Conservation (phyloP, 2,888 invertebrate species). For the Agrilus cyanescens region DNA sequence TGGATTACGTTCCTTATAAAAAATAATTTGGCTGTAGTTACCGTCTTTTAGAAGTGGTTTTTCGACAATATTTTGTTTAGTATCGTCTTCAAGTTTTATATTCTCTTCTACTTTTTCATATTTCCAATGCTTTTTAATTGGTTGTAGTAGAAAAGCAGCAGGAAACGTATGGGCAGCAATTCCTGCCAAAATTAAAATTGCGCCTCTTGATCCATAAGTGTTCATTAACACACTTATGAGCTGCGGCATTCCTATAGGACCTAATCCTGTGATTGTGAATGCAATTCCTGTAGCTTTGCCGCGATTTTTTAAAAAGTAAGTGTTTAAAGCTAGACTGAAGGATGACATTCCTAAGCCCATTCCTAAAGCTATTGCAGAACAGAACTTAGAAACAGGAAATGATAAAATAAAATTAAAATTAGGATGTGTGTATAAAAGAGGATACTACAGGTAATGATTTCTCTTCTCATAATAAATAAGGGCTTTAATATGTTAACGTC, state of each 20-base stretch:
- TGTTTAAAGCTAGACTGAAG: constrained; percentile 51
- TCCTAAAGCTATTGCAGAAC: constrained; percentile 41
- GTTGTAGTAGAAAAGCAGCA: constrained; percentile 49
- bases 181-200: constrained; percentile 49
- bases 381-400: no score
- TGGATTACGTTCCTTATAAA: background rate
- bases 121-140: constrained; percentile 52
- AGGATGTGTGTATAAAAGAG: no score
- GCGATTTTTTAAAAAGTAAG: constrained; percentile 47
- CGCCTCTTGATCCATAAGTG: constrained; percentile 46
- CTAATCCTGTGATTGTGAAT: constrained; percentile 53
- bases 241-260: constrained; percentile 51
- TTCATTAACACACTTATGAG: constrained; percentile 44
- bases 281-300: constrained; percentile 50
- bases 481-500: no score
- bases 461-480: no score
- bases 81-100: constrained; percentile 4
- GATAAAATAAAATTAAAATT: no score
- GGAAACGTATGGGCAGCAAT: constrained; percentile 48
- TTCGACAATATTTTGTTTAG: background rate
- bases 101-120: constrained; percentile 12
- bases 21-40: background rate
- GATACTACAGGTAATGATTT: no score
- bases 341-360: constrained; percentile 47
- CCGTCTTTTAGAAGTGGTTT: background rate